phyloP scores from a whole-genome alignment of 2,113 vertebrate species.

The Perccottus glenii region DNA sequence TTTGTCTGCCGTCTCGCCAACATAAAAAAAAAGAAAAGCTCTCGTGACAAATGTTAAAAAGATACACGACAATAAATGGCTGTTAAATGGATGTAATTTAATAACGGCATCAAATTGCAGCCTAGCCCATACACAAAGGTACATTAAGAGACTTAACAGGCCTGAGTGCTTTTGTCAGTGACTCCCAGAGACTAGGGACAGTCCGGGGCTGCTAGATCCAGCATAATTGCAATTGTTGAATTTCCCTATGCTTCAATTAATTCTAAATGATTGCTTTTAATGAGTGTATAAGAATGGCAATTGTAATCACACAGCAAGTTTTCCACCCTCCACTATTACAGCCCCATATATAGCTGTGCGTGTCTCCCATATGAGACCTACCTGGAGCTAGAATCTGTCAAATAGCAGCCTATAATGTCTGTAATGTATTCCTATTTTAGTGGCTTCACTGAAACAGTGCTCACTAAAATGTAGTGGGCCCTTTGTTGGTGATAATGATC shows the following conservation, averaged over 20 bases:
- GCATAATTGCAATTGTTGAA: slow-evolving; percentile 35
- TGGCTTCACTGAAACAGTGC: background rate
- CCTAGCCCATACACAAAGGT: background rate
- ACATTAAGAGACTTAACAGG: background rate
- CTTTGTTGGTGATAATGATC: background rate
- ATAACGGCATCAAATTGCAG: background rate
- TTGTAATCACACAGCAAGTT: slow-evolving; percentile 38
- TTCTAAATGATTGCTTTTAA: slow-evolving; percentile 55
- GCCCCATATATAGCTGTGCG: background rate
- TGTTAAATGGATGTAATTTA: background rate
- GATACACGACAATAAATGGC: background rate
- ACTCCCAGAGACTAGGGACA: background rate
- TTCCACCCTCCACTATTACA: slow-evolving; percentile 28
- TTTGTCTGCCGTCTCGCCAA: no score
- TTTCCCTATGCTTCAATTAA: slow-evolving; percentile 48
- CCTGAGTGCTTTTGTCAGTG: slow-evolving; percentile 2
- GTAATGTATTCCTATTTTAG: slow-evolving; percentile 15
- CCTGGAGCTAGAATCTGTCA: slow-evolving; percentile 18
- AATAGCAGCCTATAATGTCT: slow-evolving; percentile 14
- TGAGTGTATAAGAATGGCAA: slow-evolving; percentile 36
- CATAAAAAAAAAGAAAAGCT: no score
- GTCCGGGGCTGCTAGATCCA: slow-evolving; percentile 11
- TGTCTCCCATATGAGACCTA: slow-evolving; percentile 29
- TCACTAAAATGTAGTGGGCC: background rate
- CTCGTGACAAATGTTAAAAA: no score